Conservation (phyloP, 2,113 vertebrate species). For the Mesocricetus auratus region DNA sequence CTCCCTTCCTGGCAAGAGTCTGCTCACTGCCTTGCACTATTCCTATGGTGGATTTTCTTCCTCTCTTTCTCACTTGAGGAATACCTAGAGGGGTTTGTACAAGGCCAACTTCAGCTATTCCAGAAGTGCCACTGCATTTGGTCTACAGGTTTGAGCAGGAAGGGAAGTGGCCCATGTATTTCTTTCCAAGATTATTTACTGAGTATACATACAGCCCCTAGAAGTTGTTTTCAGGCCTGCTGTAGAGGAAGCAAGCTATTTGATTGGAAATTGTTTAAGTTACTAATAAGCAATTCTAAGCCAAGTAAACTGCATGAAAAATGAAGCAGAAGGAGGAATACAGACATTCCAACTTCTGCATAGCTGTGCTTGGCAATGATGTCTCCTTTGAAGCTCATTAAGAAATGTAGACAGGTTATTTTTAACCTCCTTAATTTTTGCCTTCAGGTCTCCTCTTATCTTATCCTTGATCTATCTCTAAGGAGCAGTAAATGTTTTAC, state of each 20-base stretch:
- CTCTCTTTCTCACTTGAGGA: constrained; percentile 58
- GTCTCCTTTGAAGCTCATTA: constrained; percentile 80
- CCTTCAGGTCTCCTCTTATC: constrained; percentile 56
- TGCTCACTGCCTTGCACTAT: not conserved
- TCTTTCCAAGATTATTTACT: constrained; percentile 70
- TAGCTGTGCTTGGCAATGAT: constrained; percentile 82
- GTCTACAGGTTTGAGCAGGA: constrained; percentile 38
- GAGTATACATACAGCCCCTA: not conserved
- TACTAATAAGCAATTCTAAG: constrained; percentile 81
- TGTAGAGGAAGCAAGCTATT: constrained; percentile 75
- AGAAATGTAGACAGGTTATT: constrained; percentile 62
- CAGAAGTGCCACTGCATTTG: constrained; percentile 74
- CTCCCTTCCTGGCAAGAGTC: not conserved
- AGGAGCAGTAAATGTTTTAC: constrained; percentile 63
- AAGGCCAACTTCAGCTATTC: constrained; percentile 76
- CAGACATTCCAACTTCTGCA: constrained; percentile 79
- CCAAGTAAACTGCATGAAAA: constrained; percentile 83
- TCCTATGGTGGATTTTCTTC: not conserved
- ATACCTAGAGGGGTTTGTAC: constrained; percentile 49
- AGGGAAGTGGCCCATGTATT: not conserved
- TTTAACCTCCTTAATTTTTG: constrained; percentile 66
- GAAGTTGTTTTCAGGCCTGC: constrained; percentile 56
- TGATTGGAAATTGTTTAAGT: constrained; percentile 78
- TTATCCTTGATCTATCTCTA: not conserved
- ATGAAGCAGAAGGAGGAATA: constrained; percentile 46